Percentiles rank a stretch among this genome's conserved stretches.
phyloP scores from a whole-genome alignment of 2,888 invertebrate genomes.

The Drosophila pegasa region DNA sequence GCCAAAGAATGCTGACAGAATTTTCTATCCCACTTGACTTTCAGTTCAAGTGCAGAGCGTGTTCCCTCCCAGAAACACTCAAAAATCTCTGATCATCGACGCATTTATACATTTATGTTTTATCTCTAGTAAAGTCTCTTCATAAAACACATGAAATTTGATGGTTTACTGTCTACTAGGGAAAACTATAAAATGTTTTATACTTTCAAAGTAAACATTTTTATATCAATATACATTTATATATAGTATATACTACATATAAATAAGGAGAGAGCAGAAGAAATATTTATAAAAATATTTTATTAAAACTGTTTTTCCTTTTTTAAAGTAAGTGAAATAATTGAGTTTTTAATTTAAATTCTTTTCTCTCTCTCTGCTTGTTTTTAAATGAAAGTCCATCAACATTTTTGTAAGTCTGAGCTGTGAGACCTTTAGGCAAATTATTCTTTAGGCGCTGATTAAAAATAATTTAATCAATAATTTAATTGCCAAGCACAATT shows the following conservation, averaged over 20 bases:
- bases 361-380: no score
- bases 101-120: neutral
- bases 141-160: neutral
- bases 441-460: neutral
- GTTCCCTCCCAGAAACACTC: neutral
- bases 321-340: no score
- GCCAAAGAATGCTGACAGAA: conserved; percentile 17
- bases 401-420: neutral
- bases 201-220: neutral
- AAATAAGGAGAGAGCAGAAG: no score
- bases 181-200: neutral
- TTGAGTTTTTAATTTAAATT: no score
- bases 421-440: neutral
- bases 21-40: conserved; percentile 31
- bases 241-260: no score
- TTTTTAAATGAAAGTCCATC: neutral
- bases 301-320: no score
- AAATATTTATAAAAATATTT: no score
- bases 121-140: neutral
- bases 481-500: conserved; percentile 42
- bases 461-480: conserved; percentile 45
- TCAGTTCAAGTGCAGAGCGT: conserved; percentile 3
- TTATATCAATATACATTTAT: neutral
- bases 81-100: neutral
- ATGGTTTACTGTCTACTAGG: no score